These are phyloP conservation scores for Porites cylindrica DNA, from an alignment of 92 coral and sea anemone genomes.

Conservation along the genomic window DNA sequence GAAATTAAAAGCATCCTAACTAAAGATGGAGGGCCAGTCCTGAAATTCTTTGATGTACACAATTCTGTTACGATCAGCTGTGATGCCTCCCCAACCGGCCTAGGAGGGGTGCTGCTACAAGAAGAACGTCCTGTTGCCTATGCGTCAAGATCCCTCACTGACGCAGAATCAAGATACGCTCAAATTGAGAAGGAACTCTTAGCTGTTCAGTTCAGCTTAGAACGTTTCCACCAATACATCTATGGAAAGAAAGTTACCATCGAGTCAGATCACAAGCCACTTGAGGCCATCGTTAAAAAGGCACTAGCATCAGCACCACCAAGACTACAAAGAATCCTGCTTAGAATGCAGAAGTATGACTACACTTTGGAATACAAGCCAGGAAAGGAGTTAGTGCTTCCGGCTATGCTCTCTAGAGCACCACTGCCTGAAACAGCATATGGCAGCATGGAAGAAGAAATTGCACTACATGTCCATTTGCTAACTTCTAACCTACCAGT, in stretches of 20 bases:
- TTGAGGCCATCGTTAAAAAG: slow-evolving; percentile 54
- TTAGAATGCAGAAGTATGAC: slow-evolving; percentile 63
- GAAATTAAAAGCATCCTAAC: slow-evolving; percentile 8
- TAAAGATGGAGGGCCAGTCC: slow-evolving; percentile 1
- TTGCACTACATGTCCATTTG: slow-evolving; percentile 58
- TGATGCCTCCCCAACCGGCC: no score
- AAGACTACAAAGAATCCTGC: slow-evolving; percentile 60
- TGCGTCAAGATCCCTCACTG: not conserved
- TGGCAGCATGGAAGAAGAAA: slow-evolving; percentile 71
- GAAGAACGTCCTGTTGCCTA: slow-evolving; percentile 21
- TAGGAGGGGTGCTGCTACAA: no score
- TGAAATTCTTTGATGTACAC: not conserved
- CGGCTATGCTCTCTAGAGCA: no score
- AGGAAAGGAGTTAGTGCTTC: no score
- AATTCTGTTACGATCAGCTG: not conserved
- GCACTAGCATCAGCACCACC: slow-evolving; percentile 65
- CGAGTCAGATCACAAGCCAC: slow-evolving; percentile 63
- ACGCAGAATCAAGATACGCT: slow-evolving; percentile 7
- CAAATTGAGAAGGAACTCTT: slow-evolving; percentile 60
- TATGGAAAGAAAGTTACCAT: slow-evolving; percentile 26
- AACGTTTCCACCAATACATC: slow-evolving; percentile 44
- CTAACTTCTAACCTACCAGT: slow-evolving; percentile 62
- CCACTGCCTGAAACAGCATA: slow-evolving; percentile 32
- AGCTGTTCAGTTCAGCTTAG: slow-evolving; percentile 59
- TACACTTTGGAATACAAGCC: slow-evolving; percentile 57